These are phyloP conservation scores for Toxostoma redivivum DNA, from an alignment of 2,113 vertebrate genomes.

Conservation along the genomic window DNA sequence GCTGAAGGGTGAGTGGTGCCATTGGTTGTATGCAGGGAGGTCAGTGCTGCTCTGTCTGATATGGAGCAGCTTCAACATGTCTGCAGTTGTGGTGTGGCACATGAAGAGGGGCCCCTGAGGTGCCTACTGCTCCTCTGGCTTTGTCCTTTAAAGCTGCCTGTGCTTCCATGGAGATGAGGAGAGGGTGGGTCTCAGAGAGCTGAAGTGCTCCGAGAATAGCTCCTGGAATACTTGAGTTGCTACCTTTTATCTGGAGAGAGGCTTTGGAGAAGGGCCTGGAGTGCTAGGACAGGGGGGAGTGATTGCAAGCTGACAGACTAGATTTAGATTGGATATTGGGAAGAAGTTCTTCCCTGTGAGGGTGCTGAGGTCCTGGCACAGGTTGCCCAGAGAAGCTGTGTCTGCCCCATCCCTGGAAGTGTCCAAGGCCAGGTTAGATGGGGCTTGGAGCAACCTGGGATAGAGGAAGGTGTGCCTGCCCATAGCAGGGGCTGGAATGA, in stretches of 20 bases:
- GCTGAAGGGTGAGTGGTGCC: neutral
- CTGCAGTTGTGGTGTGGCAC: neutral
- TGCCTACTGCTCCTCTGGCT: neutral
- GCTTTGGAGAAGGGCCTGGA: neutral
- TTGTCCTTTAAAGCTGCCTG: neutral
- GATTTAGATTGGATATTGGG: neutral
- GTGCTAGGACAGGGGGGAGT: too few species aligned
- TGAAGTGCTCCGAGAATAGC: neutral
- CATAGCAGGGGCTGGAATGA: neutral
- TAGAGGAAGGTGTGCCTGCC: neutral
- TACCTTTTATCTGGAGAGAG: neutral
- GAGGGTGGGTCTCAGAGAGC: neutral
- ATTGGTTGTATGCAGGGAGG: neutral
- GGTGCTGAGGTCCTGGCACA: neutral
- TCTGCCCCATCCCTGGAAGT: neutral
- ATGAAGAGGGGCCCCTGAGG: neutral
- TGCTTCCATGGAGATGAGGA: neutral
- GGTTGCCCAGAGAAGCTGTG: neutral
- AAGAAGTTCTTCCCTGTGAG: neutral
- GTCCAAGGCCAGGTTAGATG: fast-evolving
- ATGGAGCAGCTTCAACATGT: neutral
- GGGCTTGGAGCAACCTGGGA: neutral
- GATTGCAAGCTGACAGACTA: neutral
- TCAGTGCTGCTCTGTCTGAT: neutral
- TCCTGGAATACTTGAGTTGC: neutral